Base-by-base conservation (phyloP, 2,113 vertebrate species). In the Brachirus orientalis region DNA sequence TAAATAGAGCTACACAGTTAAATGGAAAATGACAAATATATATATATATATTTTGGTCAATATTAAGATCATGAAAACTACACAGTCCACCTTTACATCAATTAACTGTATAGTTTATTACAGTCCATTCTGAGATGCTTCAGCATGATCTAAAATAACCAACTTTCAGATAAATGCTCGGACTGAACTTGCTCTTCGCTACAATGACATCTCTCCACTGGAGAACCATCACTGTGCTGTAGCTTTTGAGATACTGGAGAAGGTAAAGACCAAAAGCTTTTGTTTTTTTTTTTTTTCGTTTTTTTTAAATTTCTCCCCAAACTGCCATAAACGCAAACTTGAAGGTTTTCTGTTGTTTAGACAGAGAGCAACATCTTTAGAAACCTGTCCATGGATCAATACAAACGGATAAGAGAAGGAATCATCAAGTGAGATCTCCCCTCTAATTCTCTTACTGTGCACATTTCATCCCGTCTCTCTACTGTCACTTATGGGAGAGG, bases 151-250 rank as follows among this genome's bases (percentile, higher is more conserved):
- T 28, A 28, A 28, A 28, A 28, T 40, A 40, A 5, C 38, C 40
- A 3, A 44, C 11, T 75, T 83, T 77, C 76, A 94, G 92, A 94
- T 94, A 48, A 94, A 94, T 20, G 93, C 93, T 16, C 89, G 88
- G 41, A 94, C 92, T 10, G 93, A 94, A 69, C 92, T 94, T 0
- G 94, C 93, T 17, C 71, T 94, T 28, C 88, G 93, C 19, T 94
- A 94, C 75, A 94, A 94, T 12, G 93, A 94, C 90, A 94, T 94
- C 82, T 94, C 93, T 17, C 93, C 94, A 0, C 71, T 94, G 79
- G 94, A 94, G 80, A 94, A 94, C 71, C 93, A 94, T 63, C 94
- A 94, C 87, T 93, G 93, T 41, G 92, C 94, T 8, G 87, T 94
- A 6, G 92, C 93, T 10, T 94, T 93, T 71, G 87, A 93, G 72